These are phyloP conservation scores for Anagyrus pseudococci DNA, from an alignment of 2,888 invertebrate genomes.

Conservation along the genomic window DNA sequence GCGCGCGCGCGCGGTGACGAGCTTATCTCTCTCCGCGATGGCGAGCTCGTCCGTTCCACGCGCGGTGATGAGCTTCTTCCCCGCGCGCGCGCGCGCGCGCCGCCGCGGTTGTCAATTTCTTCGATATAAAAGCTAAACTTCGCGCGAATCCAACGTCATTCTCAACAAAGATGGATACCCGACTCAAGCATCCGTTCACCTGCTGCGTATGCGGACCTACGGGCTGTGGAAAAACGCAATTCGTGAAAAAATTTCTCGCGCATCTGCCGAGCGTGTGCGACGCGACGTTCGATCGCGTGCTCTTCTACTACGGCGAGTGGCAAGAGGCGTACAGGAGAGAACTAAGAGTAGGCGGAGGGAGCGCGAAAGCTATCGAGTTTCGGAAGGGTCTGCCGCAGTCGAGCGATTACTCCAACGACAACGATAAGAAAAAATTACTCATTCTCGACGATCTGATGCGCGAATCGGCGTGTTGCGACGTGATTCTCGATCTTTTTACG, in stretches of 20 bases:
- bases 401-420: background rate
- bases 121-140: too few species aligned
- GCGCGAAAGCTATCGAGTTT: background rate
- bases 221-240: background rate
- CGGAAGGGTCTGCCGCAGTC: background rate
- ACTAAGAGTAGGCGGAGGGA: too few species aligned
- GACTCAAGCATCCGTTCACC: background rate
- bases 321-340: background rate
- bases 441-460: background rate
- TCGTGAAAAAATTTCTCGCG: background rate
- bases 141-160: too few species aligned
- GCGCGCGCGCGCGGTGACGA: too few species aligned
- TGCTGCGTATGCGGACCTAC: slow-evolving; percentile 1
- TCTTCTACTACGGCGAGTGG: background rate
- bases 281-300: background rate
- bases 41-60: too few species aligned
- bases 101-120: too few species aligned
- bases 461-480: background rate
- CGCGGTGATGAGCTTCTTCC: too few species aligned
- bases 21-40: too few species aligned
- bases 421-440: background rate
- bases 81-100: too few species aligned
- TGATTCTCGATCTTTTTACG: background rate
- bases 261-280: background rate
- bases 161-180: background rate